A percentile compares a stretch with the other conserved stretches of the same genome.
These are phyloP conservation scores for Pristionchus maxplancki DNA, from an alignment of 2,888 invertebrate species.

Conservation along the genomic window DNA sequence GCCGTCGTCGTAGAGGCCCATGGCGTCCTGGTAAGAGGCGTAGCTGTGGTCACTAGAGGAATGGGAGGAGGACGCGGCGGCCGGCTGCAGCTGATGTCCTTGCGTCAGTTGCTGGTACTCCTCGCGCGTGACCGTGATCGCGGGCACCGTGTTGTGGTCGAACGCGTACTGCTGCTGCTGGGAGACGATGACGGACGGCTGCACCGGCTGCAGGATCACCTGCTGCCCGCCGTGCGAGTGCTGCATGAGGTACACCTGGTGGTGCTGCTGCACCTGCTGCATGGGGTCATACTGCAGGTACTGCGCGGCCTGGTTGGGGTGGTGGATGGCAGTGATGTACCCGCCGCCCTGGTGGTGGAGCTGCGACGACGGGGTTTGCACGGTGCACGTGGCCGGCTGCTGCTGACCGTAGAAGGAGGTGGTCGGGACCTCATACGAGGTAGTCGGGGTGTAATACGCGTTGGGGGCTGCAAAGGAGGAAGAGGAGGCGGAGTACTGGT, in stretches of 20 bases:
- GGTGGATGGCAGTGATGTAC: background rate
- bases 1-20: slow-evolving; percentile 34
- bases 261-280: background rate
- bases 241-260: background rate
- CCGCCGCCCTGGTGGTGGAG: background rate
- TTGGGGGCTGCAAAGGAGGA: background rate
- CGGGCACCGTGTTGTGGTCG: background rate
- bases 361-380: background rate
- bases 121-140: background rate
- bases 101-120: background rate
- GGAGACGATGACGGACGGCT: background rate
- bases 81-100: background rate
- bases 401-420: slow-evolving; percentile 7
- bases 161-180: slow-evolving; percentile 1
- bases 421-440: background rate
- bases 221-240: background rate
- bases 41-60: slow-evolving; percentile 2
- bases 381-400: slow-evolving; percentile 12
- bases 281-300: background rate
- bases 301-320: background rate
- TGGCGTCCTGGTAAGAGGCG: background rate
- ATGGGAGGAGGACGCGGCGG: no score
- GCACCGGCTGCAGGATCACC: background rate
- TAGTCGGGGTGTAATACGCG: no score
- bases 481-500: background rate